Evolutionary conservation across 1,140 invertebrate species (phyloP), one percentile per base, ranked within the genome.

Genomic region (Panonychus citri): DNA sequence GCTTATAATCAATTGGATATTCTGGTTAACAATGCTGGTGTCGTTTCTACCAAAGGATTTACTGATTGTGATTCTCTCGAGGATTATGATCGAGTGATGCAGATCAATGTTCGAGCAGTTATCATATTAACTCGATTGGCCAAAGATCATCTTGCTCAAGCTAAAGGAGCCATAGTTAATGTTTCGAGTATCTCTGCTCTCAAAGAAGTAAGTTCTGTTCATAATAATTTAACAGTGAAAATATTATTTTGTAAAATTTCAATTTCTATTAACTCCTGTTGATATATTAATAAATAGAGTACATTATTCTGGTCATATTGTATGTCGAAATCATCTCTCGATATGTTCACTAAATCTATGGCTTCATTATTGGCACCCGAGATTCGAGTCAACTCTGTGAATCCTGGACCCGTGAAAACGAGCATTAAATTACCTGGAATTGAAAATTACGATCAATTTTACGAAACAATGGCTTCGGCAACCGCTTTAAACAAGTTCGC

Each of bases 241-340:
- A 12, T 34, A 7, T 34, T 7, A 12, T 34, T 34, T 5, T 7
- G 12, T 34, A 34, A 34, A 34, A 21, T 1, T 46, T n/a, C 15
- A 4, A 21, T 21, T 2, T 7, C 7, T 3, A 34, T 46, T 46
- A 10, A 10, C n/a, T 21, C 21, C 21, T n/a, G n/a, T n/a, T n/a
- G n/a, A n/a, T n/a, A n/a, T n/a, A n/a, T n/a, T n/a, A n/a, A n/a
- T n/a, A n/a, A n/a, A n/a, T n/a, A 46, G 43, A n/a, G 10, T 46
- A 8, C n/a, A 46, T n/a, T 15, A 10, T n/a, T 46, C 2, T 21
- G n/a, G 43, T 27, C 50, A 19, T 91, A 93, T 65, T 82, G 81
- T 62, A 78, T 90, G 65, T 87, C 84, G 12, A 91, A 93, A 71
- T 73, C 83, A 39, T 81, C 85, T 1, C 68, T 93, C 0, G 86